Conservation (phyloP, 2,797 vertebrate species). For the Xiphophorus birchmanni region DNA sequence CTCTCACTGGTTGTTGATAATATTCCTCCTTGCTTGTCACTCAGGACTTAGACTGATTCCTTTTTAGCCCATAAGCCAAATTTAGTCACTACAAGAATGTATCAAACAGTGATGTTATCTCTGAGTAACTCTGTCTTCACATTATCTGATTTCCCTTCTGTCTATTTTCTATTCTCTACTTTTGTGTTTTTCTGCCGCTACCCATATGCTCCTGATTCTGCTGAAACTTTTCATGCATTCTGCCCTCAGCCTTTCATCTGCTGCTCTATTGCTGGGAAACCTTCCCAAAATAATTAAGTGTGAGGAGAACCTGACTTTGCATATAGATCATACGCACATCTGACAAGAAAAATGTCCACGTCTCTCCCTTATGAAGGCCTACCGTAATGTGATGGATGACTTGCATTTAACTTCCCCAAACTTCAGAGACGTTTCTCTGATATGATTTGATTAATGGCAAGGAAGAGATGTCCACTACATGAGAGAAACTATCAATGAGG, state of each 20-base stretch:
- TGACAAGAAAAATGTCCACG: conserved; percentile 80
- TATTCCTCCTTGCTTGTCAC: conserved; percentile 62
- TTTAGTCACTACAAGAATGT: conserved; percentile 74
- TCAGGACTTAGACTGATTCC: conserved; percentile 71
- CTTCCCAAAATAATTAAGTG: conserved; percentile 77
- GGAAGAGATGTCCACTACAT: conserved; percentile 60
- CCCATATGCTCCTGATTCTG: conserved; percentile 13
- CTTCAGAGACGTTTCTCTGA: conserved; percentile 78
- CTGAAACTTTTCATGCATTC: conserved; percentile 20
- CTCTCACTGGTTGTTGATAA: conserved; percentile 69
- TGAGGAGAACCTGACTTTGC: conserved; percentile 70
- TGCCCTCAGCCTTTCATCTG: conserved; percentile 27
- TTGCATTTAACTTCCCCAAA: conserved; percentile 81
- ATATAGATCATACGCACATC: conserved; percentile 74
- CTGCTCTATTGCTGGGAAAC: conserved; percentile 33
- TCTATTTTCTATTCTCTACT: conserved; percentile 16
- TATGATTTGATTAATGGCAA: conserved; percentile 82
- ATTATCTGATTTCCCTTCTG: conserved; percentile 53
- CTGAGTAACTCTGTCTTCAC: conserved; percentile 58
- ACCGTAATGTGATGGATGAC: conserved; percentile 79
- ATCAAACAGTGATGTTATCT: conserved; percentile 71
- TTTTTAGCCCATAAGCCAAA: conserved; percentile 72
- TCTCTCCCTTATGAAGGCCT: conserved; percentile 71
- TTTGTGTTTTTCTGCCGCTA: conserved; percentile 16
- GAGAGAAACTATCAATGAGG: conserved; percentile 49